Evolutionary conservation across 2,113 vertebrate genomes (phyloP).

Genomic region (Pachycephala philippinensis): DNA sequence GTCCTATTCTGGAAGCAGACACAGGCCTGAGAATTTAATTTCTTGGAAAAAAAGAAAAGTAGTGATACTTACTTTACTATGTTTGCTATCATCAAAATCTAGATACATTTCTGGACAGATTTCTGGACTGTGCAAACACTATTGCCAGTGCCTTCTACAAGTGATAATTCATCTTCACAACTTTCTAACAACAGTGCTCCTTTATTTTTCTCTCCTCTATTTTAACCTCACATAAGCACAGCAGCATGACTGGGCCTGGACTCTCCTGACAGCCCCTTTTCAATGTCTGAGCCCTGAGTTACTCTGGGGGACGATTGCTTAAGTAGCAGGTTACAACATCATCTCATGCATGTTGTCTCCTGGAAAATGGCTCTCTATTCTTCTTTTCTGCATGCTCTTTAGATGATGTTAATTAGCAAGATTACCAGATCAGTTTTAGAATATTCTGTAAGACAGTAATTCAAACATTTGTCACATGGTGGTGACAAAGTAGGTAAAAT

Average conservation of each 20-base stretch:
- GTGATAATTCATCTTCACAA: slow-evolving; percentile 5
- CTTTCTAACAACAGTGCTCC: not conserved
- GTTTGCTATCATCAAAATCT: slow-evolving; percentile 79
- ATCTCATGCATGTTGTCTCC: accelerated
- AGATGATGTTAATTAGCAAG: not conserved
- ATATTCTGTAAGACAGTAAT: not conserved
- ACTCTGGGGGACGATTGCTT: not conserved
- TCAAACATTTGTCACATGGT: not conserved
- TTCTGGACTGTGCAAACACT: slow-evolving; percentile 80
- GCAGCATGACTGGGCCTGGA: too few species aligned
- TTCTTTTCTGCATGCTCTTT: not conserved
- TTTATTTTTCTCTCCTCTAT: not conserved
- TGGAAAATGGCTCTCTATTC: not conserved
- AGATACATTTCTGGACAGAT: slow-evolving; percentile 66
- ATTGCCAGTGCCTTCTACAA: slow-evolving; percentile 81
- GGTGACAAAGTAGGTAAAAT: not conserved
- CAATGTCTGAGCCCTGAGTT: accelerated
- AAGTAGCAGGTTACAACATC: not conserved
- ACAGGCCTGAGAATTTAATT: slow-evolving; percentile 66
- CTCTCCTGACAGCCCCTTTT: not conserved
- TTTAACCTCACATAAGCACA: not conserved
- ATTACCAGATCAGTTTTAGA: not conserved
- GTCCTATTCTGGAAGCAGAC: slow-evolving; percentile 27
- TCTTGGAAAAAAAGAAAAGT: slow-evolving; percentile 74
- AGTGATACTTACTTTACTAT: slow-evolving; percentile 85